These are phyloP conservation scores for Papilio xuthus DNA, from an alignment of 1,140 invertebrate genomes.

Conservation along the genomic window DNA sequence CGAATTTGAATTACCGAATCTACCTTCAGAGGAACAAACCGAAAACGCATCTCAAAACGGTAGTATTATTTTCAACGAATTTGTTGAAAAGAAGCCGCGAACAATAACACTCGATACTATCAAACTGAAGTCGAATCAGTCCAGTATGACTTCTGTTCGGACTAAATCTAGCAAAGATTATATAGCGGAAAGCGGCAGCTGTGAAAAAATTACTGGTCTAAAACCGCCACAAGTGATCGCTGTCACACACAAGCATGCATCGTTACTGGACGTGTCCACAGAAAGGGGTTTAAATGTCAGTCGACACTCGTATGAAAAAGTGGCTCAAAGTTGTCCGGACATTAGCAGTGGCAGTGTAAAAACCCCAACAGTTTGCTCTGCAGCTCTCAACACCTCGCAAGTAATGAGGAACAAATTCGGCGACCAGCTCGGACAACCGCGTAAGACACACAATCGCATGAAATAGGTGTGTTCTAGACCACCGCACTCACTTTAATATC, in stretches of 20 bases:
- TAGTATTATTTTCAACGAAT: conserved; percentile 66
- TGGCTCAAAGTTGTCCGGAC: conserved; percentile 68
- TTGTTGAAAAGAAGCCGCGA: conserved; percentile 68
- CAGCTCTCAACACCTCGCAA: not conserved
- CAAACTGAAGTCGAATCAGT: conserved; percentile 65
- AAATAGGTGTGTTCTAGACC: conserved; percentile 74
- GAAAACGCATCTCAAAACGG: conserved; percentile 52
- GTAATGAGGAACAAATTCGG: not conserved
- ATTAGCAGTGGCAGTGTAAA: conserved; percentile 47
- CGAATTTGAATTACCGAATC: conserved; percentile 72
- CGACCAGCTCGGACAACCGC: conserved; percentile 43
- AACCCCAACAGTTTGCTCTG: conserved; percentile 4
- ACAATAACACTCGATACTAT: conserved; percentile 73
- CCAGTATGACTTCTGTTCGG: conserved; percentile 54
- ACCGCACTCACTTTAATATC: conserved; percentile 46
- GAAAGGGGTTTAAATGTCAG: conserved; percentile 5
- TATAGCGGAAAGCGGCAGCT: conserved; percentile 54
- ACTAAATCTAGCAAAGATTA: conserved; percentile 51
- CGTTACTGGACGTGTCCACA: conserved; percentile 47
- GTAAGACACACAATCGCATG: conserved; percentile 76
- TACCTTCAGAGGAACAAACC: conserved; percentile 68
- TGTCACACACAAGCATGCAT: conserved; percentile 49
- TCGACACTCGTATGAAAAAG: conserved; percentile 40
- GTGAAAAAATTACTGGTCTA: conserved; percentile 49
- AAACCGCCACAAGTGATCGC: conserved; percentile 47